Base-by-base conservation (phyloP, 2,797 vertebrate species). In the Muscicapa comitata region DNA sequence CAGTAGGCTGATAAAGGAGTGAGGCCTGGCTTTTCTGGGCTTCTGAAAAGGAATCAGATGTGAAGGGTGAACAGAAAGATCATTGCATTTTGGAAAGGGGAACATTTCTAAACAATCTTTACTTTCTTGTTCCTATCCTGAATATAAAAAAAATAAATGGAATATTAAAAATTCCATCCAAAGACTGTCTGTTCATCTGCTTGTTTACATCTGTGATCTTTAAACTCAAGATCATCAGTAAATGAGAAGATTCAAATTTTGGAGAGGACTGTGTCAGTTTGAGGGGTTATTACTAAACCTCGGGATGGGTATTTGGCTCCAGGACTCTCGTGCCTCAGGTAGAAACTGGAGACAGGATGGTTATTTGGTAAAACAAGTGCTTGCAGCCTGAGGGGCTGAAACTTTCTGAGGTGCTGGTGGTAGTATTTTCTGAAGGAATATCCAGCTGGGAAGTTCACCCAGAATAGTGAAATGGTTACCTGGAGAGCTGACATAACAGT, bases 401-500 rank as follows among this genome's bases (percentile, higher is more conserved):
- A 55, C 25, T 57, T 78, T 51, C 50, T 37, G 28, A 73, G 25
- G 19, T 65, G 28, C 21, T 51, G 42, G 5, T 75, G 19, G 17
- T 13, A 40, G 16, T 25, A 23, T 25, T 31, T 68, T 55, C 45
- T 81, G 31, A 37, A 61, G 59, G 37, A 70, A 18, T 43, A 37
- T 59, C 59, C 50, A 59, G 6, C 33, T 48, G 13, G 31, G 11
- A 26, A 80, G 17, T 14, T 76, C n/a, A 66, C 16, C 7, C 38
- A 62, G 33, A 50, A 13, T n/a, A 33, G 5, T 48, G 45, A 65
- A 55, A 42, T 13, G 0, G 4, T 50, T 51, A 16, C 12, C 48
- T 42, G 7, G 33, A 82, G 10, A 33, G 4, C 13, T 1, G 2
- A 51, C 0, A 1, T 38, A 70, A 20, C 17, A 40, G 10, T 16